Conservation (phyloP, 2,113 vertebrate genomes). For the Triplophysa rosa region DNA sequence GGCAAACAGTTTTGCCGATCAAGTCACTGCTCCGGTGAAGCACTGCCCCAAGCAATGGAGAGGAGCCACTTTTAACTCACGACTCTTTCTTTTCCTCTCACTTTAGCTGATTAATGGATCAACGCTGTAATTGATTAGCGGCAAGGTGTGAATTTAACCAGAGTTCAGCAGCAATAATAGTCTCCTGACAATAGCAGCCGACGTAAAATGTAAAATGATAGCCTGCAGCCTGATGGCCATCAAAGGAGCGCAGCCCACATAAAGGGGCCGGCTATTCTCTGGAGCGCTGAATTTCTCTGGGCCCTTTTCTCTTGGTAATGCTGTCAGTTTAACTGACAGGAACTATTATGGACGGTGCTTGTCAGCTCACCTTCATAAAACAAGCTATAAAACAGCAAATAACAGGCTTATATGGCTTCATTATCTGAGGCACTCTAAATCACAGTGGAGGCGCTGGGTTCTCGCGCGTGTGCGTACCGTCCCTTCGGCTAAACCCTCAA, state of each 20-base stretch:
- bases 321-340: constrained; percentile 86
- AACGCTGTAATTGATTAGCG: constrained; percentile 96
- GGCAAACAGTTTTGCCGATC: not conserved
- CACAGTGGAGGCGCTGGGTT: constrained; percentile 62
- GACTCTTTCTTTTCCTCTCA: constrained; percentile 89
- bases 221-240: constrained; percentile 88
- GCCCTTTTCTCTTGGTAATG: constrained; percentile 86
- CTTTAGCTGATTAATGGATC: constrained; percentile 95
- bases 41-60: constrained; percentile 16
- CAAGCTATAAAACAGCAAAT: constrained; percentile 79
- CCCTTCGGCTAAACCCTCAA: constrained; percentile 7
- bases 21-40: not conserved
- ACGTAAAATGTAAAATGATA: constrained; percentile 91
- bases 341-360: constrained; percentile 78
- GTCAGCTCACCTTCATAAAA: constrained; percentile 84
- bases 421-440: constrained; percentile 71
- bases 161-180: constrained; percentile 89
- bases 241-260: constrained; percentile 83
- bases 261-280: constrained; percentile 65
- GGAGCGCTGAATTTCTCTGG: constrained; percentile 72
- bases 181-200: constrained; percentile 80
- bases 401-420: constrained; percentile 82
- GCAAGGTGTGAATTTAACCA: constrained; percentile 91
- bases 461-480: constrained; percentile 51
- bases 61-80: constrained; percentile 73